These are phyloP conservation scores for Cancer borealis DNA, from an alignment of 2,888 invertebrate genomes.

Conservation along the genomic window DNA sequence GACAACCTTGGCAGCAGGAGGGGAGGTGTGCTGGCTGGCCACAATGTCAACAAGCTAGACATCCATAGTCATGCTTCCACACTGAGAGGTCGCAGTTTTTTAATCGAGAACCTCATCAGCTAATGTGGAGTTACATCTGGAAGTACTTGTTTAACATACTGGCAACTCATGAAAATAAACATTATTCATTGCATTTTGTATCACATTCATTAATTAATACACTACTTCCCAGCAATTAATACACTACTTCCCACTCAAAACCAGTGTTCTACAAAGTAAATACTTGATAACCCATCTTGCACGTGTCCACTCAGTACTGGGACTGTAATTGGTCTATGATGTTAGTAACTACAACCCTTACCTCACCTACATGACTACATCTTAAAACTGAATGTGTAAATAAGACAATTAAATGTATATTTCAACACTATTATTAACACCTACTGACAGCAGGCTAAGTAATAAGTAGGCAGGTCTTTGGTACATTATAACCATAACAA, in stretches of 20 bases:
- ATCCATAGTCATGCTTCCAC: background rate
- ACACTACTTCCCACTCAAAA: background rate
- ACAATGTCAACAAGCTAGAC: background rate
- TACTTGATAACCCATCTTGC: background rate
- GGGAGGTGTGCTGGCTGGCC: background rate
- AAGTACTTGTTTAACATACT: background rate
- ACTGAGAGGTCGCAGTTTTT: conserved; percentile 60
- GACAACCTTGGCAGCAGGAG: background rate
- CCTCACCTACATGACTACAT: background rate
- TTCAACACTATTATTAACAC: conserved; percentile 30
- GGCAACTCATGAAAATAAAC: background rate
- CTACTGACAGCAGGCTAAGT: background rate
- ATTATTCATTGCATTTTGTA: background rate
- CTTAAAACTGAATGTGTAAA: background rate
- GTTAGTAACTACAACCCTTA: background rate
- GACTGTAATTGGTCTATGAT: background rate
- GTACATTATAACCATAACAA: conserved; percentile 15
- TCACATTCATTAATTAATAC: background rate
- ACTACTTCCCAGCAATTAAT: background rate
- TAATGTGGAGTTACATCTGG: background rate
- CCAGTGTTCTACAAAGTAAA: background rate
- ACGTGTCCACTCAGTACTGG: background rate
- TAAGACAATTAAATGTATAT: background rate
- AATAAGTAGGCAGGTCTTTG: conserved; percentile 25
- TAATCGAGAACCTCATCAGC: conserved; percentile 71